These are phyloP conservation scores for Cheilosia vernalis DNA, from an alignment of 2,888 invertebrate genomes.

Conservation along the genomic window DNA sequence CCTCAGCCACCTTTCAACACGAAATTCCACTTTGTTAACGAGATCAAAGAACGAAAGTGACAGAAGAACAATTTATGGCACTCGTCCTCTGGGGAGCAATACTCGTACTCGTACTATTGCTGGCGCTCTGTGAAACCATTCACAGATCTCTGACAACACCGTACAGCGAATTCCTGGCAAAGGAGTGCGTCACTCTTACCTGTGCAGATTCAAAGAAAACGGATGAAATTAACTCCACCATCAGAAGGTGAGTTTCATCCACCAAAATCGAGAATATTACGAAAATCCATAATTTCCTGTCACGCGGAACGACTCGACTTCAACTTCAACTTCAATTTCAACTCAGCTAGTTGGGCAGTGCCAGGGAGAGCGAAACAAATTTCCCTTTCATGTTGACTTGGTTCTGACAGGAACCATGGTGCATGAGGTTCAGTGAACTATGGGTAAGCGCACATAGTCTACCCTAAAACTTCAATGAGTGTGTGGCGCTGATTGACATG, in stretches of 20 bases:
- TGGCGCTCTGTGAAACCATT: slow-evolving; percentile 28
- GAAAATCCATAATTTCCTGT: slow-evolving; percentile 68
- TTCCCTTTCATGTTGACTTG: slow-evolving; percentile 61
- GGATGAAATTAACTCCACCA: slow-evolving; percentile 6
- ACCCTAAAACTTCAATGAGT: slow-evolving; percentile 61
- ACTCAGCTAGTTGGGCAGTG: neutral
- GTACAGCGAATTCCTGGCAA: neutral
- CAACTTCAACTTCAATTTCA: neutral
- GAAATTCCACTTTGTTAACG: slow-evolving; percentile 71
- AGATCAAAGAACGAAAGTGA: slow-evolving; percentile 74
- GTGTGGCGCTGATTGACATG: slow-evolving; percentile 68
- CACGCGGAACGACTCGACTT: slow-evolving; percentile 23
- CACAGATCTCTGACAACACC: too few species aligned
- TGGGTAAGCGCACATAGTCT: slow-evolving; percentile 12
- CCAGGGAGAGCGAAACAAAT: slow-evolving; percentile 32
- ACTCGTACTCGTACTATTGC: slow-evolving; percentile 3
- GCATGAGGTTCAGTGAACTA: slow-evolving; percentile 63
- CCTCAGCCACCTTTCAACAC: slow-evolving; percentile 64
- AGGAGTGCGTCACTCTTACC: slow-evolving; percentile 35
- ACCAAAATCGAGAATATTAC: slow-evolving; percentile 63
- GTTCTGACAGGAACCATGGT: slow-evolving; percentile 67
- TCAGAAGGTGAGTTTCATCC: slow-evolving; percentile 57
- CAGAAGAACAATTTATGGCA: slow-evolving; percentile 71
- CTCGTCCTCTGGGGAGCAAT: slow-evolving; percentile 34
- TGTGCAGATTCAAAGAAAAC: neutral